phyloP scores from a whole-genome alignment of 2,888 invertebrate genomes.

The Orthosia gothica region DNA sequence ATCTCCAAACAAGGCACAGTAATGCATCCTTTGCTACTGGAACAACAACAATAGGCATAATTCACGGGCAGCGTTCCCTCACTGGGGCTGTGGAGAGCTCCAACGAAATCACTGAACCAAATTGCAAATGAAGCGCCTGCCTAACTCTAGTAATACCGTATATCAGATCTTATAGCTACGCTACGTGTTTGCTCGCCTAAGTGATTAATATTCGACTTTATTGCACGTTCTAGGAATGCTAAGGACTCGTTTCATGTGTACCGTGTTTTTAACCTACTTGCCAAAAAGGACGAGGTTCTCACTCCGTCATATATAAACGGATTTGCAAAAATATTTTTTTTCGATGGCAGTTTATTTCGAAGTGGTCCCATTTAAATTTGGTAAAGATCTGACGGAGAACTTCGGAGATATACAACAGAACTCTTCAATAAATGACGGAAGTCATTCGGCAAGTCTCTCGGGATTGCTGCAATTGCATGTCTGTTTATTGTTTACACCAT shows the following conservation, averaged over 20 bases:
- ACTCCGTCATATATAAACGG: no score
- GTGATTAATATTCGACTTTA: conserved; percentile 68
- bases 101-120: conserved; percentile 86
- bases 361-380: no score
- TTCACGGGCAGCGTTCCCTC: conserved; percentile 77
- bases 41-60: conserved; percentile 84
- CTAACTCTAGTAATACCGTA: conserved; percentile 68
- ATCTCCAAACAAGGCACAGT: conserved; percentile 72
- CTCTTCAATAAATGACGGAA: no score
- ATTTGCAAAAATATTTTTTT: no score
- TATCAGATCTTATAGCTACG: conserved; percentile 70
- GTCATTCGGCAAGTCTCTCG: no score
- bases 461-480: no score
- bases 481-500: no score
- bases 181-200: conserved; percentile 67
- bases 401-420: no score
- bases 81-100: conserved; percentile 79
- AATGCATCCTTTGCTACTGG: conserved; percentile 75
- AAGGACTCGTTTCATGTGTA: conserved; percentile 35
- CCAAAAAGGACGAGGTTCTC: no score
- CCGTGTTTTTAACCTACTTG: conserved; percentile 23
- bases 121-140: conserved; percentile 83
- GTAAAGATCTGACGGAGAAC: no score
- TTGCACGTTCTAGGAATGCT: conserved; percentile 44
- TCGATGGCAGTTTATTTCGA: no score